A percentile compares a stretch with the other conserved stretches of the same genome.
Evolutionary conservation across 2,797 vertebrate species (phyloP).

Genomic region (Microtus obscurus): DNA sequence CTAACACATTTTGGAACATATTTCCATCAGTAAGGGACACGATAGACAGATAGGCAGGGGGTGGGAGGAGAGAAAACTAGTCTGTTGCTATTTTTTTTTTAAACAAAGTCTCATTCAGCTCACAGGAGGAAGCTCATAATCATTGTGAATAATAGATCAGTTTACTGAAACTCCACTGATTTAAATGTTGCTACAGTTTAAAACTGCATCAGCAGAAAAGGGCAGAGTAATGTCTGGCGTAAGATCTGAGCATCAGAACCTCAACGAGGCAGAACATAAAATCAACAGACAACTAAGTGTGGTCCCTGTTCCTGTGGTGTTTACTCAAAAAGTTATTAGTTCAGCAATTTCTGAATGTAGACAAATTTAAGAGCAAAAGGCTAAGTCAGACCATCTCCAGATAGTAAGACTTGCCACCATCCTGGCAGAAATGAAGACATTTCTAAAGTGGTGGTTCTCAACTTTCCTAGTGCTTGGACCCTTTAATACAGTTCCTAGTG

Average conservation of each 20-base stretch:
- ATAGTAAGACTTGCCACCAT: not conserved
- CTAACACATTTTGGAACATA: not conserved
- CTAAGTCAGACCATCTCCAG: slow-evolving; percentile 22
- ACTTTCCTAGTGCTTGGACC: not conserved
- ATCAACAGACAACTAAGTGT: slow-evolving; percentile 29
- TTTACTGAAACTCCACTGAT: slow-evolving; percentile 3
- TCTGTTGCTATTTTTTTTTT: not conserved
- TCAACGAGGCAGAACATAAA: not conserved
- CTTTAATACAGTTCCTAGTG: not conserved
- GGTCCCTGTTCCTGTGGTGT: not conserved
- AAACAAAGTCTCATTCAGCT: not conserved
- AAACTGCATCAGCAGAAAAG: not conserved
- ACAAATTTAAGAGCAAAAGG: slow-evolving; percentile 7
- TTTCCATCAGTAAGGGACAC: not conserved
- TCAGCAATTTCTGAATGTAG: not conserved
- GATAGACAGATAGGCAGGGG: not conserved
- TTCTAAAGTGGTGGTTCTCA: not conserved
- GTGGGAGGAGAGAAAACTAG: not conserved
- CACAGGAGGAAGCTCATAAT: not conserved
- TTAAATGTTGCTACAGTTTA: not conserved
- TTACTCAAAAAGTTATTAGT: slow-evolving; percentile 39
- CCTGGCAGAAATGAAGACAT: not conserved
- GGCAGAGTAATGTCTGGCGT: not conserved
- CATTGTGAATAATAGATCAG: not conserved
- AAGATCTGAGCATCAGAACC: not conserved